A percentile compares a stretch with the other conserved stretches of the same genome.
phyloP scores from a whole-genome alignment of 92 coral and sea anemone genomes.

The Nematostella vectensis region DNA sequence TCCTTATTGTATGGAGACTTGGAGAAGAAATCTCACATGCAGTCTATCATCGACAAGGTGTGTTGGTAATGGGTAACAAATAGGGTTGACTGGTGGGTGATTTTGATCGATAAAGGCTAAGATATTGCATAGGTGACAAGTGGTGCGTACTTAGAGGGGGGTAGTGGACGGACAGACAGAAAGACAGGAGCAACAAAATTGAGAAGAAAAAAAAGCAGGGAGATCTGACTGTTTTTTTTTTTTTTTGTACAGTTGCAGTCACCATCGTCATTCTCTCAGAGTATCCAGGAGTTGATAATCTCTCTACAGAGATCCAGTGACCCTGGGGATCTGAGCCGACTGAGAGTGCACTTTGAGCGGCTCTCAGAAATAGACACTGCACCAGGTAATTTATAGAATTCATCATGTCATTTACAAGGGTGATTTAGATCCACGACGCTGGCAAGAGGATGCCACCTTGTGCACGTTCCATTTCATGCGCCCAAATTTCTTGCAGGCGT shows the following conservation, averaged over 20 bases:
- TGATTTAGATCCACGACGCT: too few species aligned
- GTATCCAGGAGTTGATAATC: constrained; percentile 87
- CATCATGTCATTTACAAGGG: too few species aligned
- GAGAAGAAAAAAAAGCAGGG: too few species aligned
- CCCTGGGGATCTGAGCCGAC: constrained; percentile 85
- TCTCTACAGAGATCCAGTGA: constrained; percentile 91
- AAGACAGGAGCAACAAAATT: too few species aligned
- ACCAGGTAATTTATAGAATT: constrained; percentile 68
- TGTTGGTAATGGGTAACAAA: not conserved
- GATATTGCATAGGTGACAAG: too few species aligned
- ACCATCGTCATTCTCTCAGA: constrained; percentile 89
- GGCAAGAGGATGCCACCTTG: too few species aligned
- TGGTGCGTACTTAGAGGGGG: too few species aligned
- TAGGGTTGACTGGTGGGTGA: not conserved
- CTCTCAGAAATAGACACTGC: constrained; percentile 87
- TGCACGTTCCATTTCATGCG: too few species aligned
- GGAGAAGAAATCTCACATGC: constrained; percentile 89
- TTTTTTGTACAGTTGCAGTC: constrained; percentile 80
- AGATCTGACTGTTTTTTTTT: not conserved
- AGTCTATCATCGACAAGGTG: constrained; percentile 84
- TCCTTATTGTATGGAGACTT: constrained; percentile 77
- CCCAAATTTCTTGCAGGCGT: not conserved
- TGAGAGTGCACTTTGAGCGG: constrained; percentile 80
- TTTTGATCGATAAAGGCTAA: too few species aligned
- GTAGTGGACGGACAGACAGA: too few species aligned